A percentile compares a stretch with the other conserved stretches of the same genome.
phyloP scores from a whole-genome alignment of 2,888 invertebrate species.

The Noctua fimbriata region DNA sequence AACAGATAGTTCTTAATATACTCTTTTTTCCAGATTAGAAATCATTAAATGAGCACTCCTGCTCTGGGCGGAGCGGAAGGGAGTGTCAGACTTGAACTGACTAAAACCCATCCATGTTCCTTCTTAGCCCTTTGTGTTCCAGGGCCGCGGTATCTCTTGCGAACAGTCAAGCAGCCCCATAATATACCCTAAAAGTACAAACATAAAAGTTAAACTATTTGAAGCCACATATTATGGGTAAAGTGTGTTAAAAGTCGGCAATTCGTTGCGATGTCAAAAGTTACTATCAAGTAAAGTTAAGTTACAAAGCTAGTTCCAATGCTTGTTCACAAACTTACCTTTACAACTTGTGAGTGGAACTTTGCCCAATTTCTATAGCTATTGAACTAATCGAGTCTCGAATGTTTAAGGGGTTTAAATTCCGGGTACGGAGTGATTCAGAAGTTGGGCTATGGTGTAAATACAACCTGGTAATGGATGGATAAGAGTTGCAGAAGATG shows the following conservation, averaged over 20 bases:
- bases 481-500: neutral
- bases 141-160: too few relatives aligned
- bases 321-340: slow-evolving; percentile 38
- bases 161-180: too few relatives aligned
- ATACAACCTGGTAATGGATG: neutral
- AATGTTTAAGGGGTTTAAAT: slow-evolving; percentile 26
- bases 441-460: neutral
- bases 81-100: too few relatives aligned
- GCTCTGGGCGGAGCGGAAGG: too few relatives aligned
- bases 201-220: slow-evolving; percentile 18
- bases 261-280: slow-evolving; percentile 49
- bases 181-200: neutral
- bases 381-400: slow-evolving; percentile 44
- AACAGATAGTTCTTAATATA: too few relatives aligned
- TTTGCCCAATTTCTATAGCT: slow-evolving; percentile 29
- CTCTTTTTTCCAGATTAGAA: too few relatives aligned
- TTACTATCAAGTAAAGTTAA: slow-evolving; percentile 31
- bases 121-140: too few relatives aligned
- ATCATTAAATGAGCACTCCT: too few relatives aligned
- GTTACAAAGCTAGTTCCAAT: slow-evolving; percentile 47
- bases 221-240: slow-evolving; percentile 29
- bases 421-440: neutral
- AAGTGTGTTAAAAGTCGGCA: slow-evolving; percentile 34
- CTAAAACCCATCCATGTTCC: too few relatives aligned
- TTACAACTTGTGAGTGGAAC: slow-evolving; percentile 35